A percentile compares a stretch with the other conserved stretches of the same genome.
Conservation (phyloP, 2,888 invertebrate genomes). For the Pollenia labialis region DNA sequence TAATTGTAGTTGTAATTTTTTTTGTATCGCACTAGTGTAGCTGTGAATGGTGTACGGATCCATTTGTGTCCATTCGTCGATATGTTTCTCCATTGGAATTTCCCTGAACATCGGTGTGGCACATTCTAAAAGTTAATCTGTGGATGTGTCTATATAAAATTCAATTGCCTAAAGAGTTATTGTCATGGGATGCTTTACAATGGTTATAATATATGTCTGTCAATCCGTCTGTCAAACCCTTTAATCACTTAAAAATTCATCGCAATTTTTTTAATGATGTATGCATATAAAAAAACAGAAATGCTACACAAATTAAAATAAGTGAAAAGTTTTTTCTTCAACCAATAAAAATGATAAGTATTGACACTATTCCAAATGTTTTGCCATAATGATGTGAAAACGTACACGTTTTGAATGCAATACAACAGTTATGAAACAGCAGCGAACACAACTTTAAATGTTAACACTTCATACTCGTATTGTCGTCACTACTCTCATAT, state of each 20-base stretch:
- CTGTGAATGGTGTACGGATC: too few species aligned
- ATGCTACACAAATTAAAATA: neutral
- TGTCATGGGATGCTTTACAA: too few species aligned
- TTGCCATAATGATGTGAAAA: slow-evolving; percentile 50
- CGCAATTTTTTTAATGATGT: neutral
- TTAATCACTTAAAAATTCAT: slow-evolving; percentile 12
- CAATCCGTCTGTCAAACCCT: neutral
- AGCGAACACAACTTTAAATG: neutral
- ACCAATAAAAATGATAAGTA: neutral
- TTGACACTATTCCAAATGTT: slow-evolving; percentile 46
- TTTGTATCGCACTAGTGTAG: too few species aligned
- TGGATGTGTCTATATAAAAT: too few species aligned
- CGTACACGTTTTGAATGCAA: neutral
- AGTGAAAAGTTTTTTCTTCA: slow-evolving; percentile 15
- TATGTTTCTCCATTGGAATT: too few species aligned
- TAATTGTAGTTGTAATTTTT: too few species aligned
- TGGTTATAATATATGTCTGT: too few species aligned
- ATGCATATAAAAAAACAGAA: neutral
- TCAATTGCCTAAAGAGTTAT: too few species aligned
- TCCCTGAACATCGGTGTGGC: too few species aligned
- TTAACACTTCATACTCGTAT: neutral
- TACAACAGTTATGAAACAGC: neutral
- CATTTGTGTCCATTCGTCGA: too few species aligned
- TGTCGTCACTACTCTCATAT: slow-evolving; percentile 1
- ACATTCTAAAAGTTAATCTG: too few species aligned